phyloP scores from a whole-genome alignment of 2,888 invertebrate genomes.

The Tenodera sinensis region DNA sequence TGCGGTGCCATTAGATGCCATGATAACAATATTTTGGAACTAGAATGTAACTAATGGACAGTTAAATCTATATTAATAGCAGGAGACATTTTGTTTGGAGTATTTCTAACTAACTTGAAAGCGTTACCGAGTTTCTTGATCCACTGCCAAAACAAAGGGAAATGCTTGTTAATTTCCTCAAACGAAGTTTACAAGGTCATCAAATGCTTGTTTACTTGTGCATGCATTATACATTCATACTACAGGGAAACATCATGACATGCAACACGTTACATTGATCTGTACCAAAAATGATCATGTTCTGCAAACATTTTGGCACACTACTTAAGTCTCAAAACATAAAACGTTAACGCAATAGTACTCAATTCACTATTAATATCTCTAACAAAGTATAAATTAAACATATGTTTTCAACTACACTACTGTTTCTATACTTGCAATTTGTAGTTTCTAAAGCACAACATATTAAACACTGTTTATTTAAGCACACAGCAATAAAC shows the following conservation, averaged over 20 bases:
- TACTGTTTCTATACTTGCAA: neutral
- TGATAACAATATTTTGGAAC: too few species aligned
- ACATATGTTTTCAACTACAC: neutral
- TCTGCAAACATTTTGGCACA: neutral
- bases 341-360: neutral
- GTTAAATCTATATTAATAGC: too few species aligned
- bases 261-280: neutral
- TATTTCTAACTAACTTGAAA: too few species aligned
- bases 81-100: too few species aligned
- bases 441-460: neutral
- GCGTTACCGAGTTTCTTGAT: too few species aligned
- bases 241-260: neutral
- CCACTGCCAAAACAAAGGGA: too few species aligned
- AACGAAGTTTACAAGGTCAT: neutral
- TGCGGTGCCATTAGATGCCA: too few species aligned
- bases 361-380: neutral
- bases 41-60: too few species aligned
- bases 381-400: neutral
- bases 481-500: neutral
- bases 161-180: neutral
- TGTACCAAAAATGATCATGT: neutral
- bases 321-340: neutral
- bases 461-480: neutral
- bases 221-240: neutral
- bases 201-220: neutral